phyloP scores from a whole-genome alignment of 1,140 invertebrate genomes.

The Drosophila asahinai region DNA sequence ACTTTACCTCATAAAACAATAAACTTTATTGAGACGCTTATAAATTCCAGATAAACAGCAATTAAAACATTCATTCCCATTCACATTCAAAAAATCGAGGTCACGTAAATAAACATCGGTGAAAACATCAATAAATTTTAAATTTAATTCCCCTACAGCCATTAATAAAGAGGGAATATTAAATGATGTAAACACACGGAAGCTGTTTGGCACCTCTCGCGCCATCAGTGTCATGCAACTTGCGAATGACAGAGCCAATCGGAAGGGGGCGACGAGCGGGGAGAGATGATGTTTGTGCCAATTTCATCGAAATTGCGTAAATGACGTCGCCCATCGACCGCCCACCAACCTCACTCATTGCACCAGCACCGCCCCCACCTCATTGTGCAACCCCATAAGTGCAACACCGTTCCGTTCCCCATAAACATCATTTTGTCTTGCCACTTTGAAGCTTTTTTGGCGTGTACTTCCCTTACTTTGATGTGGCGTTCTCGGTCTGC shows the following conservation, averaged over 20 bases:
- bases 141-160: background rate
- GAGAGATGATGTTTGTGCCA: conserved; percentile 55
- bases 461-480: conserved; percentile 63
- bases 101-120: background rate
- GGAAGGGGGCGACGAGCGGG: background rate
- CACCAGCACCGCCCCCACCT: background rate
- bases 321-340: conserved; percentile 32
- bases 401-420: background rate
- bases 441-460: conserved; percentile 39
- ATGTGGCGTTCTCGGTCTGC: conserved; percentile 43
- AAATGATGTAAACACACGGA: conserved; percentile 31
- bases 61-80: too few relatives aligned
- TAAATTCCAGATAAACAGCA: background rate
- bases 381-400: background rate
- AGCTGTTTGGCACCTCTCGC: conserved; percentile 23
- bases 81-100: background rate
- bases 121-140: conserved; percentile 1
- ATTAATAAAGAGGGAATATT: conserved; percentile 15
- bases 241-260: conserved; percentile 39
- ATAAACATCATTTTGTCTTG: conserved; percentile 20
- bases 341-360: background rate
- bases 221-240: conserved; percentile 8
- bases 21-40: background rate
- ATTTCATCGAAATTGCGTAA: conserved; percentile 59
- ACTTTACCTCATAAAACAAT: too few relatives aligned